A percentile compares a stretch with the other conserved stretches of the same genome.
phyloP scores from a whole-genome alignment of 2,113 vertebrate genomes.

The Colistium nudipinnis region DNA sequence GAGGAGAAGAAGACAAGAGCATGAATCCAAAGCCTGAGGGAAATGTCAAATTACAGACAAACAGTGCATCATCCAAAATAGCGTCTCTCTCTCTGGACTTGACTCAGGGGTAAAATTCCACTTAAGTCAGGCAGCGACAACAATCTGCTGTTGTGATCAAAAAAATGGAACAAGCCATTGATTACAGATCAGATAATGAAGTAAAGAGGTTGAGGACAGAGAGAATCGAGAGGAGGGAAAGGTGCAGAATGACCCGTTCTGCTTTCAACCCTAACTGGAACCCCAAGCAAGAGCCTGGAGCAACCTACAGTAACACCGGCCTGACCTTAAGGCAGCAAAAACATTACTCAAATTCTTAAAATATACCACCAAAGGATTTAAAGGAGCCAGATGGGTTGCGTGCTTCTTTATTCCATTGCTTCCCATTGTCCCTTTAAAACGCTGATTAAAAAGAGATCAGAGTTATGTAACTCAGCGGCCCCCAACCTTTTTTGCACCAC shows the following conservation, averaged over 20 bases:
- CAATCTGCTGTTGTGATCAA: conserved; percentile 30
- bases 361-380: conserved; percentile 12
- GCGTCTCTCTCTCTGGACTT: conserved; percentile 29
- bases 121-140: conserved; percentile 43
- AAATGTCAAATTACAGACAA: conserved; percentile 60
- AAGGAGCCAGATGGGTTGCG: conserved; percentile 43
- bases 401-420: conserved; percentile 24
- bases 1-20: background rate
- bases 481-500: too few species aligned
- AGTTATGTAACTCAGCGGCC: background rate
- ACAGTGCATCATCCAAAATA: conserved; percentile 37
- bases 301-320: conserved; percentile 52
- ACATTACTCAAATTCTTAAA: conserved; percentile 46
- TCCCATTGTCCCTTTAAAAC: conserved; percentile 9
- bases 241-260: conserved; percentile 58
- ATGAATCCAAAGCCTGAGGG: conserved; percentile 34
- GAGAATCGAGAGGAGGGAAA: conserved; percentile 32
- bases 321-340: conserved; percentile 40
- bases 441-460: conserved; percentile 9
- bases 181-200: conserved; percentile 53
- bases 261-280: conserved; percentile 39
- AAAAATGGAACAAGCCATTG: conserved; percentile 41
- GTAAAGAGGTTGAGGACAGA: conserved; percentile 1
- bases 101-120: conserved; percentile 42
- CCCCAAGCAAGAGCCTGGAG: conserved; percentile 29